These are phyloP conservation scores for Paedocypris micromegethes DNA, from an alignment of 2,797 vertebrate species.

Conservation along the genomic window DNA sequence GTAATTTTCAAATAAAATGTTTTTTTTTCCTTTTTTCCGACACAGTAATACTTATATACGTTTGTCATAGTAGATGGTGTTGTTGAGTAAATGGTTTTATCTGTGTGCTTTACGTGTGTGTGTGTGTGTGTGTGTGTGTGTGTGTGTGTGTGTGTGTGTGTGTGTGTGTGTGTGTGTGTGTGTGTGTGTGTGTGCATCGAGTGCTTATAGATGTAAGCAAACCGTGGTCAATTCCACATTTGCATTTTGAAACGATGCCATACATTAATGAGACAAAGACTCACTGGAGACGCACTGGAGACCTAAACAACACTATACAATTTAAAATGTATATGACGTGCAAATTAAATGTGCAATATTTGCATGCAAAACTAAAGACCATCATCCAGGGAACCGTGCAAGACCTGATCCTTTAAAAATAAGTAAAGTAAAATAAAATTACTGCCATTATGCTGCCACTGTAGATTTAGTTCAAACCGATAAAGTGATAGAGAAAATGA, in stretches of 20 bases:
- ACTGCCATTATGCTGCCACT: too few relatives aligned
- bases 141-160: not conserved
- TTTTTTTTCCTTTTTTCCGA: too few relatives aligned
- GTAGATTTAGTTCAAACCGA: too few relatives aligned
- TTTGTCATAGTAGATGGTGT: conserved; percentile 54
- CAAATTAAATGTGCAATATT: conserved; percentile 4
- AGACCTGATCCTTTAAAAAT: too few relatives aligned
- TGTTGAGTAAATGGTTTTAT: conserved; percentile 31
- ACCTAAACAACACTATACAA: conserved; percentile 23
- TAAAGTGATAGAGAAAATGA: too few relatives aligned
- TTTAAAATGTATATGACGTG: not conserved
- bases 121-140: conserved; percentile 28
- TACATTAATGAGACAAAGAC: conserved; percentile 31
- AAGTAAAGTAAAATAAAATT: too few relatives aligned
- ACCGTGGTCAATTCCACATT: conserved; percentile 10
- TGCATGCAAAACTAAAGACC: not conserved
- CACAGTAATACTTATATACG: conserved; percentile 45
- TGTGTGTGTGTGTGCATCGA: not conserved
- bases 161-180: conserved; percentile 1
- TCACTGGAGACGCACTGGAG: conserved; percentile 11
- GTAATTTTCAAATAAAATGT: too few relatives aligned
- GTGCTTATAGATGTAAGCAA: conserved; percentile 22
- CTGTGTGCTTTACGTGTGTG: conserved; percentile 31
- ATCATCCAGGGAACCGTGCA: too few relatives aligned
- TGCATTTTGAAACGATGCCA: conserved; percentile 13